These are phyloP conservation scores for Tipula confusa DNA, from an alignment of 2,888 invertebrate genomes.

Conservation along the genomic window DNA sequence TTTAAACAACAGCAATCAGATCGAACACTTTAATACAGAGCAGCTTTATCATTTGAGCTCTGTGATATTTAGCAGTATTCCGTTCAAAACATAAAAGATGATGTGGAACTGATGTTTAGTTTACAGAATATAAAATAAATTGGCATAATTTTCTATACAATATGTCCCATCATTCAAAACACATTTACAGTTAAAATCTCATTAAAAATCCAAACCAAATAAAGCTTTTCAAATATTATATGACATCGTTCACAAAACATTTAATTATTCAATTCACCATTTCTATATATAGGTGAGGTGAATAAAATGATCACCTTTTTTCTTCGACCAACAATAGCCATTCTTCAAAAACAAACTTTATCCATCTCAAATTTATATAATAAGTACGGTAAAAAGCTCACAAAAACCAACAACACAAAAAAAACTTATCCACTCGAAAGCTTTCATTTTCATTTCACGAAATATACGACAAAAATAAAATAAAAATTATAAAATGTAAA, in stretches of 20 bases:
- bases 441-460: background rate
- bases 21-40: too few relatives aligned
- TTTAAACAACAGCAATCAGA: too few relatives aligned
- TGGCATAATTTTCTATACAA: too few relatives aligned
- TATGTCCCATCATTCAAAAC: background rate
- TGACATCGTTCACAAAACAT: background rate
- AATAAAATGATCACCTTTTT: background rate
- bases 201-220: background rate
- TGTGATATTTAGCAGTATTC: too few relatives aligned
- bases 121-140: too few relatives aligned
- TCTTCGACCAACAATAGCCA: background rate
- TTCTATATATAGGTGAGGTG: background rate
- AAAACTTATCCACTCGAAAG: conserved; percentile 6
- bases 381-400: background rate
- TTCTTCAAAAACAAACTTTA: conserved; percentile 17
- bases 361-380: background rate
- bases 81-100: too few relatives aligned
- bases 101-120: too few relatives aligned
- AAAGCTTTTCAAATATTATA: background rate
- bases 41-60: too few relatives aligned
- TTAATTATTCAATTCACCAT: background rate
- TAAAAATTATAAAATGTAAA: background rate
- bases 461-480: background rate
- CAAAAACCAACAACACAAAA: background rate
- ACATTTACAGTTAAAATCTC: background rate